A percentile compares a stretch with the other conserved stretches of the same genome.
These are phyloP conservation scores for Eptesicus fuscus DNA, from an alignment of 2,113 vertebrate genomes.

Conservation along the genomic window DNA sequence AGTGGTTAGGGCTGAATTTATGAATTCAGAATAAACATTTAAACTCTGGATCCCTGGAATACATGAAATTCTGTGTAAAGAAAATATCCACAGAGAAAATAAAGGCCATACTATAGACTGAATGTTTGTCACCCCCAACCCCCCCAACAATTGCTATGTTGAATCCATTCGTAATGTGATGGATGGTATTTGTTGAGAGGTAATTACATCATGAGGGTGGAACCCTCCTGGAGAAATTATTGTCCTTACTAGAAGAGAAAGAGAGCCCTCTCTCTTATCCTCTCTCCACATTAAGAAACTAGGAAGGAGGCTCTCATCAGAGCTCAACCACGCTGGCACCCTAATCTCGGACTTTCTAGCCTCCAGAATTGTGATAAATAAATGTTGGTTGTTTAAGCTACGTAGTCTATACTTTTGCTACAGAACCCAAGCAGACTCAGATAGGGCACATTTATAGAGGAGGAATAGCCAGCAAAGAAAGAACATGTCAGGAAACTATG, in stretches of 20 bases:
- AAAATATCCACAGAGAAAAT: background rate
- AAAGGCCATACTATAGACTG: background rate
- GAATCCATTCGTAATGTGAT: background rate
- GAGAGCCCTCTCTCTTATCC: background rate
- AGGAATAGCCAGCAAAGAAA: background rate
- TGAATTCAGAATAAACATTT: background rate
- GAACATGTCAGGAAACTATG: background rate
- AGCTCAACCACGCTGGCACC: background rate
- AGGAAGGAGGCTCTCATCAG: background rate
- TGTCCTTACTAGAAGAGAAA: background rate
- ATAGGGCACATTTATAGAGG: background rate
- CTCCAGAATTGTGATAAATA: background rate
- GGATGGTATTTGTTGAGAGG: background rate
- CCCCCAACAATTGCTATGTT: background rate
- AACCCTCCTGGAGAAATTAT: background rate
- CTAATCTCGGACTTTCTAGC: background rate
- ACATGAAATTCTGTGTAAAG: background rate
- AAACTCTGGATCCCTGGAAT: background rate
- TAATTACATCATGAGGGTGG: background rate
- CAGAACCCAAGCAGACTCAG: background rate
- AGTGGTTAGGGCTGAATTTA: background rate
- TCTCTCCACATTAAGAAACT: background rate
- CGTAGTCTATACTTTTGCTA: background rate
- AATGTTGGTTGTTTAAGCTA: background rate
- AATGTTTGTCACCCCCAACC: fast-evolving